phyloP scores from a whole-genome alignment of 2,113 vertebrate species.

The Synodontis membranacea region DNA sequence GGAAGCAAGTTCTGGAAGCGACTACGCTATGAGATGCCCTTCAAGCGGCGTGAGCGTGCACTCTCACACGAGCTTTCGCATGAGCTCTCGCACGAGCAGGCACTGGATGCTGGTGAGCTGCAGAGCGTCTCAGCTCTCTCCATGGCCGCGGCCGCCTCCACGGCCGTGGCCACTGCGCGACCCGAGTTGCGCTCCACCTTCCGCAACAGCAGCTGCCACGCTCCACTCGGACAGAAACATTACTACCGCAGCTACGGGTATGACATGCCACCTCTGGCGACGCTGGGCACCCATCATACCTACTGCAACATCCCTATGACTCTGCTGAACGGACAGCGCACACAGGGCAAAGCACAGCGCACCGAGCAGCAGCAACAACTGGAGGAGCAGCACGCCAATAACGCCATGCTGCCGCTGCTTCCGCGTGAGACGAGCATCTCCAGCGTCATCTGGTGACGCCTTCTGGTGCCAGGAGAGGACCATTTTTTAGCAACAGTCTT shows the following conservation, averaged over 20 bases:
- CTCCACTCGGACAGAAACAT: constrained; percentile 94
- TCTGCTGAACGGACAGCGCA: constrained; percentile 93
- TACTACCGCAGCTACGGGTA: constrained; percentile 97
- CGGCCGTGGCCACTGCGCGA: constrained; percentile 91
- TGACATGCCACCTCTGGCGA: constrained; percentile 87
- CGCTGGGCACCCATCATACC: constrained; percentile 95
- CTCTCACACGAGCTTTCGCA: constrained; percentile 89
- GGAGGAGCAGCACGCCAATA: constrained; percentile 94
- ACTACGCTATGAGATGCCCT: constrained; percentile 98
- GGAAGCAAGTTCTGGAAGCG: constrained; percentile 98
- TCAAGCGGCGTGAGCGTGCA: constrained; percentile 91
- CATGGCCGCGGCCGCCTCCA: constrained; percentile 95
- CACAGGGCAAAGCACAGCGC: constrained; percentile 79
- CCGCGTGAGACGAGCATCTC: constrained; percentile 98
- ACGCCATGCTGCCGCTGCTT: constrained; percentile 93
- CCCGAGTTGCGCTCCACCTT: constrained; percentile 92
- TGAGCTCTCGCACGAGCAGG: constrained; percentile 92
- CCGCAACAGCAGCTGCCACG: constrained; percentile 88
- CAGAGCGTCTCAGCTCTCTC: constrained; percentile 96
- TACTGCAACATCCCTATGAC: constrained; percentile 99
- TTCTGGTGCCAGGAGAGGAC: constrained; percentile 65
- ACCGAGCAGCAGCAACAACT: constrained; percentile 83
- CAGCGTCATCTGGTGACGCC: constrained; percentile 97
- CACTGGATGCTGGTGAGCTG: constrained; percentile 93
- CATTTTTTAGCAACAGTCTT: not conserved